Evolutionary conservation across 2,888 invertebrate genomes (phyloP).

Genomic region (Trilocha varians): DNA sequence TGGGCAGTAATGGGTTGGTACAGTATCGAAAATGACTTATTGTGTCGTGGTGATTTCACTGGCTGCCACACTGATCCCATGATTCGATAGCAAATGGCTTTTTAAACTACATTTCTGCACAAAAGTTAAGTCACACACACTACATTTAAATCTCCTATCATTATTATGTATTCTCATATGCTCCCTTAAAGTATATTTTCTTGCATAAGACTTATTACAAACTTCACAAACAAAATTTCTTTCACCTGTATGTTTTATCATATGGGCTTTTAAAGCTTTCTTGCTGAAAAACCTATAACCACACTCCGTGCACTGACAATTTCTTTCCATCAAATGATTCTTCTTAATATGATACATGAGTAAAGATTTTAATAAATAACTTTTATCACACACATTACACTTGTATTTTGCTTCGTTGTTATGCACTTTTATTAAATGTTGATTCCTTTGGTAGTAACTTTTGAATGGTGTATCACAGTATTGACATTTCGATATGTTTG

Average conservation of each 20-base stretch:
- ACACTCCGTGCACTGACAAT: conserved; percentile 64
- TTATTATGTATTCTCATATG: conserved; percentile 61
- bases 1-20: too few species aligned
- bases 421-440: conserved; percentile 54
- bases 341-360: conserved; percentile 58
- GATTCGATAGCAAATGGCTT: conserved; percentile 51
- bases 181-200: conserved; percentile 46
- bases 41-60: conserved; percentile 30
- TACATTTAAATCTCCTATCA: conserved; percentile 51
- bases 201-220: conserved; percentile 53
- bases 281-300: conserved; percentile 66
- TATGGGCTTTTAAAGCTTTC: conserved; percentile 67
- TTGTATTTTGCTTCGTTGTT: conserved; percentile 55
- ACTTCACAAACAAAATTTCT: conserved; percentile 43
- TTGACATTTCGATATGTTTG: conserved; percentile 53
- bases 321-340: conserved; percentile 60
- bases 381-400: conserved; percentile 51
- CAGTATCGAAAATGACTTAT: too few species aligned
- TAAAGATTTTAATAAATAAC: conserved; percentile 46
- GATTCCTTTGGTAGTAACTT: conserved; percentile 55
- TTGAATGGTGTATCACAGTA: conserved; percentile 49
- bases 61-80: conserved; percentile 50
- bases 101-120: conserved; percentile 59
- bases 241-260: conserved; percentile 62
- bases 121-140: conserved; percentile 41